Evolutionary conservation across 2,113 vertebrate genomes (phyloP), one percentile per base, ranked within the genome.

Genomic region (Camelus dromedarius): DNA sequence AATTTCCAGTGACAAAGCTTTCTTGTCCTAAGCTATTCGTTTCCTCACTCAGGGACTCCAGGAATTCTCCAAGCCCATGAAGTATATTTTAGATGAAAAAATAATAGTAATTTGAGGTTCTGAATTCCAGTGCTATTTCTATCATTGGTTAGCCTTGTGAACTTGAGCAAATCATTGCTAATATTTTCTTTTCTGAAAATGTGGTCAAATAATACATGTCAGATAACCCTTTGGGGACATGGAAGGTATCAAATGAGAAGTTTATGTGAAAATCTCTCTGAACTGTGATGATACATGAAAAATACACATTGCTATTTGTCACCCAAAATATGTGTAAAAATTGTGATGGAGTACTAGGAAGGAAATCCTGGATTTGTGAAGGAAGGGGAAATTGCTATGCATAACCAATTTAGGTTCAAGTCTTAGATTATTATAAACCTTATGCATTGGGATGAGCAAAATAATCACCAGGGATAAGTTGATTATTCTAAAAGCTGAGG

Each of bases 251-350:
- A 91, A 79, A 70, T 76, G 19, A 87, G 35, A 79, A 92, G 26
- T 81, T 58, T n/a, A 56, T 20, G 4, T 79, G 19, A 93, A 95
- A 94, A 91, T 80, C 8, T 80, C 54, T 66, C 62, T 92, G 42
- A 79, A 82, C 11, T 18, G 3, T 88, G 30, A 79, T 73, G 32
- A 82, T 52, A 20, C 8, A n/a, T 48, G 72, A 75, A 30, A 88
- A 72, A 72, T 54, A 24, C 50, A 12, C 42, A 38, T 32, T 89
- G 30, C n/a, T 86, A 28, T 50, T 54, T 85, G 20, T 76, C 28
- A 67, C 38, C 4, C 26, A 91, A 46, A 77, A 67, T 72, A 32
- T 8, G 8, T 60, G 12, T 58, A 62, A 87, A 95, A 72, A 66
- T 38, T 89, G 11, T 22, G 4, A 56, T 75, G 52, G 3, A 4